phyloP scores from a whole-genome alignment of 2,797 vertebrate species.

The Naso thynnoides region DNA sequence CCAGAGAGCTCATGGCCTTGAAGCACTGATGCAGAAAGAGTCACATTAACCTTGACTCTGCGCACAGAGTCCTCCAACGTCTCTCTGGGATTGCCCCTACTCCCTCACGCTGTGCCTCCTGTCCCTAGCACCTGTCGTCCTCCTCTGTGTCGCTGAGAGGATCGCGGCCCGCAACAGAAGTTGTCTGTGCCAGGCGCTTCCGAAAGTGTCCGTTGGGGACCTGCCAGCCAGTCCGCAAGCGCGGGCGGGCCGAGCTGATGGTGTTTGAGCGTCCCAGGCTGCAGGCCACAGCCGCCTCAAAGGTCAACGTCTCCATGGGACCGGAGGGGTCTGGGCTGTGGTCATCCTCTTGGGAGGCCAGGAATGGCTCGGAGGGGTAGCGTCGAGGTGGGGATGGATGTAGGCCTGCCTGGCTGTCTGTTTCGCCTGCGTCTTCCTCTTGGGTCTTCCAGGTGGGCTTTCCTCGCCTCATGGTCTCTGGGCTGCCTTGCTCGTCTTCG shows the following conservation, averaged over 20 bases:
- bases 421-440: slow-evolving; percentile 77
- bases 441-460: slow-evolving; percentile 74
- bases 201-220: slow-evolving; percentile 98
- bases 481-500: slow-evolving; percentile 81
- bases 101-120: slow-evolving; percentile 26
- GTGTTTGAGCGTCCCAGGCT: slow-evolving; percentile 97
- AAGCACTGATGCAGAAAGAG: slow-evolving; percentile 62
- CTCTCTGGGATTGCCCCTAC: slow-evolving; percentile 37
- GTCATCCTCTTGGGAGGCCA: slow-evolving; percentile 92
- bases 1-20: slow-evolving; percentile 41
- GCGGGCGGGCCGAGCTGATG: slow-evolving; percentile 89
- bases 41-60: slow-evolving; percentile 51
- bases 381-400: slow-evolving; percentile 88
- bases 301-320: slow-evolving; percentile 95
- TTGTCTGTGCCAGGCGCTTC: slow-evolving; percentile 91
- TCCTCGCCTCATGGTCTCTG: slow-evolving; percentile 82
- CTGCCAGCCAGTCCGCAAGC: slow-evolving; percentile 94
- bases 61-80: slow-evolving; percentile 39
- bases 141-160: slow-evolving; percentile 96
- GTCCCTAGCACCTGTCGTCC: slow-evolving; percentile 94
- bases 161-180: slow-evolving; percentile 89
- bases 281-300: slow-evolving; percentile 96
- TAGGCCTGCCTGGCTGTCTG: slow-evolving; percentile 53
- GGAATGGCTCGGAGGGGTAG: slow-evolving; percentile 96
- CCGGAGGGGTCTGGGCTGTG: slow-evolving; percentile 94